Percentiles rank a stretch among this genome's conserved stretches.
Evolutionary conservation across 2,888 invertebrate species (phyloP).

Genomic region (Arctia plantaginis): DNA sequence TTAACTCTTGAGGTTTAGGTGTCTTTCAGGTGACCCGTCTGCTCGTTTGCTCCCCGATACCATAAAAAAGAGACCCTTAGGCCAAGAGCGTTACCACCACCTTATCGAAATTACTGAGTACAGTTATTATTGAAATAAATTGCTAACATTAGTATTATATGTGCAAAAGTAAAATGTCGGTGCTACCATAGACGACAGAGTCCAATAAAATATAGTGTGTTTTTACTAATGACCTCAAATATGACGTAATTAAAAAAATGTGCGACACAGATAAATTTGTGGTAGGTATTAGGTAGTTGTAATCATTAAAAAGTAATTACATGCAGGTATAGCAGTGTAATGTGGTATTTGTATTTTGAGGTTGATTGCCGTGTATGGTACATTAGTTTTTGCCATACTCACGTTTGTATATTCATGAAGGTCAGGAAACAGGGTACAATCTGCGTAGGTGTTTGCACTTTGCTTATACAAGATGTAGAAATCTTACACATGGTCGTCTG

Average conservation of each 20-base stretch:
- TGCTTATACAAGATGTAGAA: no score
- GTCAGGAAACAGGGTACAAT: no score
- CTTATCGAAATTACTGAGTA: no score
- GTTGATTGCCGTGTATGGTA: background rate
- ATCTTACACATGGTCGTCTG: no score
- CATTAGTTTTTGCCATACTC: background rate
- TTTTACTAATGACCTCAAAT: background rate
- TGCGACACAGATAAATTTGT: conserved; percentile 22
- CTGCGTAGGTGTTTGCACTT: no score
- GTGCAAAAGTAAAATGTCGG: background rate
- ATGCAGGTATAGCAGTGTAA: background rate
- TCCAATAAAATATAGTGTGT: background rate
- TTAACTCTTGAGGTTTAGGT: background rate
- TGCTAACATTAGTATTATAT: background rate
- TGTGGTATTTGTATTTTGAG: background rate
- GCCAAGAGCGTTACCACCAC: no score
- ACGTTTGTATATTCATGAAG: background rate
- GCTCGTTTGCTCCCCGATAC: no score
- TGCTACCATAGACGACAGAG: background rate
- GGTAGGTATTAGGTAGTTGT: conserved; percentile 26
- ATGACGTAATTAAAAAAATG: conserved; percentile 18
- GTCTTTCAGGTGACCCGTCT: background rate
- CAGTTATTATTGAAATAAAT: no score
- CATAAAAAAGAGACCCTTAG: no score
- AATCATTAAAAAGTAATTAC: conserved; percentile 43